Base-by-base conservation (phyloP, 2,888 invertebrate genomes). In the Zonitis immaculata region DNA sequence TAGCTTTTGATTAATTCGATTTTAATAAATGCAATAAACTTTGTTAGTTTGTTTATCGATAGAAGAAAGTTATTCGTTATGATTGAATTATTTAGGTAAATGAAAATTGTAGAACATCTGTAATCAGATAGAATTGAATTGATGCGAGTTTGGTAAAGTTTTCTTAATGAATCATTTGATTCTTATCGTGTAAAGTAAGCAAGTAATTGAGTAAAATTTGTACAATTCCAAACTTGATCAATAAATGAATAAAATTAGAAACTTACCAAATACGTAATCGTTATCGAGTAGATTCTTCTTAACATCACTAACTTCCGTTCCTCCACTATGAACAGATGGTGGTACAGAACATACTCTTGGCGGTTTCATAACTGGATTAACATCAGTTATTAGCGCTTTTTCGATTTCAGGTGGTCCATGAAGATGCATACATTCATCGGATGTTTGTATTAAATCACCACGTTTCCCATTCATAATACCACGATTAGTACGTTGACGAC, bases 291-390 rank as follows among this genome's bases (percentile, higher is more conserved):
- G 79, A 60, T 88, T 91, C 72, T 87, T 85, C 73, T 90, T 91
- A 58, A 87, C 79, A 72, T 91, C 91, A 54, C 88, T 88, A 76
- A 89, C 86, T 76, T 91, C 91, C 6, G 90, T 89, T 14, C 83
- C 87, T 49, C 87, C 88, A 58, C 84, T 85, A 47, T 82, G 83
- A 18, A 86, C 83, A 6, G 87, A 85, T 18, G 88, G 87, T 50
- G 82, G 83, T 54, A 90, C 89, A 60, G 87, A 88, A 56, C 88
- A 80, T 56, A 89, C 80, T 45, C 91, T 78, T 5, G 90, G 89
- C 0, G 91, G 89, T 69, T 92, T 91, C 53, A 88, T 87, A 14
- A 91, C 87, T 0, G 91, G 91, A 76, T 91, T 91, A 25, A 91
- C 89, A 47, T 90, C 88, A 2, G 89, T 88, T 59, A 92, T 86